Conservation (phyloP, 2,797 vertebrate genomes). For the Semaprochilodus insignis region DNA sequence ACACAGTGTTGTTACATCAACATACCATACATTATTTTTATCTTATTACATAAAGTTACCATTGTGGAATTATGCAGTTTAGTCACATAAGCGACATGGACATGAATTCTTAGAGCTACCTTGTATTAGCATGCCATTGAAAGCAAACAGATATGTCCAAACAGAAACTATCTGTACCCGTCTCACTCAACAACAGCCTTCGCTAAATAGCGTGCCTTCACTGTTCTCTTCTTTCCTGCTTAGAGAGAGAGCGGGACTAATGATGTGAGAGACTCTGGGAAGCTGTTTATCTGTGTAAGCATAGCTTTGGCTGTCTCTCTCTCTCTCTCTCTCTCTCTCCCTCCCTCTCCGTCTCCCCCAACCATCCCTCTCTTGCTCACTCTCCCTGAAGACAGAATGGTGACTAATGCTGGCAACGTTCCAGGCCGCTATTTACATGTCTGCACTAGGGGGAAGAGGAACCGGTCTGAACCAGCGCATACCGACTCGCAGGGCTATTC, state of each 20-base stretch:
- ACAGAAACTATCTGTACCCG: slow-evolving; percentile 2
- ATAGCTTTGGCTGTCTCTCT: slow-evolving; percentile 9
- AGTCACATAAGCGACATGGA: not conserved
- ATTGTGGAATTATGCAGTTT: not conserved
- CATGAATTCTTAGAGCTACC: not conserved
- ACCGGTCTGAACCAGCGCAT: slow-evolving; percentile 80
- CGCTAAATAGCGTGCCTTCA: slow-evolving; percentile 14
- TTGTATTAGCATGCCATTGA: not conserved
- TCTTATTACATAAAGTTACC: not conserved
- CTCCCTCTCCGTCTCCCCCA: not conserved
- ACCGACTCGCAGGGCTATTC: slow-evolving; percentile 68
- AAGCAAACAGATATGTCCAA: not conserved
- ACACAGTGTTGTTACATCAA: not conserved
- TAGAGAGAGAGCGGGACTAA: slow-evolving; percentile 4
- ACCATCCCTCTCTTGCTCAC: slow-evolving; percentile 16
- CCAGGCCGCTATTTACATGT: slow-evolving; percentile 68
- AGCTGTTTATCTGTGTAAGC: slow-evolving; percentile 42
- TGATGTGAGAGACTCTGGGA: slow-evolving; percentile 36
- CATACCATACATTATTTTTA: not conserved
- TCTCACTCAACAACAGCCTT: not conserved
- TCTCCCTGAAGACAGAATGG: slow-evolving; percentile 55
- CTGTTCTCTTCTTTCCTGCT: slow-evolving; percentile 34
- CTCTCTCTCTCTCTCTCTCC: slow-evolving; percentile 37
- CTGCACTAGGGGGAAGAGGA: slow-evolving; percentile 64
- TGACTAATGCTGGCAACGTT: slow-evolving; percentile 60